These are phyloP conservation scores for Pelvicachromis taeniatus DNA, from an alignment of 2,113 vertebrate genomes.

Conservation along the genomic window DNA sequence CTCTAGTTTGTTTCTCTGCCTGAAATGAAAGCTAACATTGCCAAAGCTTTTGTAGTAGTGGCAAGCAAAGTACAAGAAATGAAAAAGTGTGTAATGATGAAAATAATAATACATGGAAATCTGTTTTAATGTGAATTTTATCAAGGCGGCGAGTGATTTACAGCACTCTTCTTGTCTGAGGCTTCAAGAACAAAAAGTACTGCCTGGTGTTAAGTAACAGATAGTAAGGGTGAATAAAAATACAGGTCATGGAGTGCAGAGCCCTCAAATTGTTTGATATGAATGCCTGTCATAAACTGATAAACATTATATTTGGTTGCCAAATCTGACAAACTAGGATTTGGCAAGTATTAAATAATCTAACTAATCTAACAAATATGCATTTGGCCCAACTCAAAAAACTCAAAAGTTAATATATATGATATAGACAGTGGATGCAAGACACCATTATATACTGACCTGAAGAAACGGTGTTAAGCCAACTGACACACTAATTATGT, in stretches of 20 bases:
- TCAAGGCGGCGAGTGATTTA: not conserved
- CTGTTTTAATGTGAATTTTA: not conserved
- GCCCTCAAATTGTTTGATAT: not conserved
- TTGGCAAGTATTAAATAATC: not conserved
- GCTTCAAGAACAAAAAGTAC: not conserved
- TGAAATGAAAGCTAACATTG: not conserved
- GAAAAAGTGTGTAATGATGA: not conserved
- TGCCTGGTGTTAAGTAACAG: not conserved
- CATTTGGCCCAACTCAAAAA: not conserved
- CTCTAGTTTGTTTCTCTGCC: not conserved
- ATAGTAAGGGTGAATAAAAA: not conserved
- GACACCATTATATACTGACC: not conserved
- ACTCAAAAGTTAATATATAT: not conserved
- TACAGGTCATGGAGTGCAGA: not conserved
- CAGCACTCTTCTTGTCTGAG: not conserved
- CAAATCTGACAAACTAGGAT: not conserved
- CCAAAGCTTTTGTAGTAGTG: not conserved
- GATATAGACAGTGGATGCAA: not conserved
- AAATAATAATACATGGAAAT: not conserved
- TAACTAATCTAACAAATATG: not conserved
- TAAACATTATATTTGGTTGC: not conserved
- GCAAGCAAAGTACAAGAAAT: not conserved
- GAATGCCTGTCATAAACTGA: not conserved
- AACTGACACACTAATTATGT: not conserved
- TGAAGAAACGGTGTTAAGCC: not conserved